phyloP scores from a whole-genome alignment of 2,888 invertebrate species.

The Eupithecia abbreviata region DNA sequence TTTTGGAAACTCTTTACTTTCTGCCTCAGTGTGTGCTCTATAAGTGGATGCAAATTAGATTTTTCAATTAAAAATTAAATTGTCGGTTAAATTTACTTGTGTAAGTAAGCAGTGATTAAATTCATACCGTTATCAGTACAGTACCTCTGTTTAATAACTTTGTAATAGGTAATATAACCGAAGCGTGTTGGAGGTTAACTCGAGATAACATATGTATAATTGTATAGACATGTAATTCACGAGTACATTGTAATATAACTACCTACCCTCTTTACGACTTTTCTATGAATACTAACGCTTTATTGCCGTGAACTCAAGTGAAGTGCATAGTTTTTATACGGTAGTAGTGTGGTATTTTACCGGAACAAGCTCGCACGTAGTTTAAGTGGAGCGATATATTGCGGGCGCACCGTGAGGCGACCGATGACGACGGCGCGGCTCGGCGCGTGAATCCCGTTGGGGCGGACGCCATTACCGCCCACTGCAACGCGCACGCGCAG shows the following conservation, averaged over 20 bases:
- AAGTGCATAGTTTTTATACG: conserved; percentile 31
- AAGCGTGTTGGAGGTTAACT: conserved; percentile 1
- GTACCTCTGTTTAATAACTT: background rate
- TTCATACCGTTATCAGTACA: background rate
- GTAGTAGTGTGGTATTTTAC: conserved; percentile 58
- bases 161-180: background rate
- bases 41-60: conserved; percentile 9
- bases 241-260: conserved; percentile 4
- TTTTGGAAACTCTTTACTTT: conserved; percentile 46
- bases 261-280: conserved; percentile 9
- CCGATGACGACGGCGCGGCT: conserved; percentile 68
- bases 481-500: conserved; percentile 75
- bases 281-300: conserved; percentile 3
- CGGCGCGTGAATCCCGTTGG: conserved; percentile 80
- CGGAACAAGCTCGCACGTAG: conserved; percentile 78
- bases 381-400: conserved; percentile 81
- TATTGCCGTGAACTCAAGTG: conserved; percentile 5
- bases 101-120: background rate
- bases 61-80: background rate
- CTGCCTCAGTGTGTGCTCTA: conserved; percentile 35
- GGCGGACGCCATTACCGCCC: conserved; percentile 81
- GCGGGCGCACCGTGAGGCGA: conserved; percentile 80
- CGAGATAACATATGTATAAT: background rate
- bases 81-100: background rate
- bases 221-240: background rate